Conservation (phyloP, 2,797 vertebrate species). For the Tiaroga cobitis region DNA sequence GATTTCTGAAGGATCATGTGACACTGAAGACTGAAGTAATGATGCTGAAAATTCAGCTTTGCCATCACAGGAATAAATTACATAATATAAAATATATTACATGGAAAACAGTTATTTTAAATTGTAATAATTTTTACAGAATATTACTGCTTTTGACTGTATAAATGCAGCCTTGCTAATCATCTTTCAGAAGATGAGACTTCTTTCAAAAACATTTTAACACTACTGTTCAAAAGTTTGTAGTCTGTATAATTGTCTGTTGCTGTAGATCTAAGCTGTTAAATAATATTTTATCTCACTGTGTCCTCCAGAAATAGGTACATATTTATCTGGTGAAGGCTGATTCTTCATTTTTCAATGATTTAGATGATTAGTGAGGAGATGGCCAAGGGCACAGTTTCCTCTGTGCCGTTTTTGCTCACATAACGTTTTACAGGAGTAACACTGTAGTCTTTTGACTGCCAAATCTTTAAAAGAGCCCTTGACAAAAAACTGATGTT, state of each 20-base stretch:
- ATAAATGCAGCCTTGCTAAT: neutral
- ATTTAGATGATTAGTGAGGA: constrained; percentile 25
- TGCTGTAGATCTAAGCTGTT: constrained; percentile 12
- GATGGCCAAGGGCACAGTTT: neutral
- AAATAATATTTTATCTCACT: neutral
- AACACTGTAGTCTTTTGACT: neutral
- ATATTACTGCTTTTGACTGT: neutral
- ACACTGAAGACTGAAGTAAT: neutral
- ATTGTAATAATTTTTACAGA: neutral
- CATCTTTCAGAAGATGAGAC: neutral
- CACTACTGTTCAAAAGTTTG: no score
- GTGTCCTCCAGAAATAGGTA: neutral
- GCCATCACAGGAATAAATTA: neutral
- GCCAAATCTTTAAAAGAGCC: neutral
- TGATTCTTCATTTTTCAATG: neutral
- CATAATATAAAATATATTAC: neutral
- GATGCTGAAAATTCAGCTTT: neutral
- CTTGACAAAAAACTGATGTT: neutral
- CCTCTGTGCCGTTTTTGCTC: neutral
- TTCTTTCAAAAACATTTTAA: neutral
- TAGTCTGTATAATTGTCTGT: neutral
- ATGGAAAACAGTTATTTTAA: neutral
- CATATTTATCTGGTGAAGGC: neutral
- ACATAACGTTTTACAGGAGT: neutral
- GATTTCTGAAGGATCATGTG: neutral